Evolutionary conservation across 2,797 vertebrate genomes (phyloP), one percentile per base, ranked within the genome.

Genomic region (Pseudotriccus pelzelni): DNA sequence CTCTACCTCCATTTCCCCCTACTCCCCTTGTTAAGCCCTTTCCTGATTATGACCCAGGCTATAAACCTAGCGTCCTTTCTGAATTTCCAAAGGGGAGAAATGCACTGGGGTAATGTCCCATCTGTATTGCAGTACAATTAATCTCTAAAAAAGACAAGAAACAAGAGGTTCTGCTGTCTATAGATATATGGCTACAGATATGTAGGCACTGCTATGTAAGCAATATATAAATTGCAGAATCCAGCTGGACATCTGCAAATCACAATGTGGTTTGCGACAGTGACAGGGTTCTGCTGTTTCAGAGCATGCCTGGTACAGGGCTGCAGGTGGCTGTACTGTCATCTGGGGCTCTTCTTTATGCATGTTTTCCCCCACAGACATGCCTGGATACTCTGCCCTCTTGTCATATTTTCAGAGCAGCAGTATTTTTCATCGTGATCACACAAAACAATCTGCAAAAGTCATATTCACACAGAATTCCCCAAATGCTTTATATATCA

Each of bases 161-260:
- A 94, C 79, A 91, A 96, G 93, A 96, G 76, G 73, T 69, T 78
- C 47, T 87, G 73, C n/a, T 84, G 9, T 44, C 62, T 72, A 28
- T 39, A 70, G 43, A 47, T 32, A 21, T 2, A 36, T 9, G 37
- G n/a, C 39, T 68, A 90, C 21, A 90, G 37, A 43, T 25, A 86
- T 4, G 34, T 39, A 91, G 79, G 44, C 85, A 66, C 44, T 69
- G 76, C 73, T 88, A 80, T 0, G 7, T 76, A 86, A 90, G 43
- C 77, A 69, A 23, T 46, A 39, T 10, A 84, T 41, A 78, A 85
- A 86, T 16, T 60, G 67, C 91, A 92, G 67, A 86, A 91, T 94
- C 84, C 58, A 72, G 93, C 56, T 89, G 87, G 96, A 92, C 90
- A 92, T 89, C 89, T 76, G 94, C 92, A 93, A 93, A 89, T 83